Evolutionary conservation across 2,113 vertebrate species (phyloP), one percentile per base, ranked within the genome.

Genomic region (Petrocephalus zakoni): DNA sequence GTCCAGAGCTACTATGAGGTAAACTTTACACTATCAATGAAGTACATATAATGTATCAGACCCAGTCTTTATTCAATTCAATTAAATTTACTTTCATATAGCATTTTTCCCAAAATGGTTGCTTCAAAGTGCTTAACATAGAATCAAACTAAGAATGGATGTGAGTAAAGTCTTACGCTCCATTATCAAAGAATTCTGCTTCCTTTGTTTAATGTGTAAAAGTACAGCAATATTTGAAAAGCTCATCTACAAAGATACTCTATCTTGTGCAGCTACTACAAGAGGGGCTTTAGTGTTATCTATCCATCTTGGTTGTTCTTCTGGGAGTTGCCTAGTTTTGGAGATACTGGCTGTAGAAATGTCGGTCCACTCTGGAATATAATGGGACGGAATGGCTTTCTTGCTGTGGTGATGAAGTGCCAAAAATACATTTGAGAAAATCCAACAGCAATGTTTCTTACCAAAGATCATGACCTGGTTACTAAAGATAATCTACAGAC

Each of bases 1-100:
- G 98, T 99, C 91, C 98, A 99, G 95, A 99, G 98, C 94, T 99
- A 97, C 95, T 97, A 96, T 0, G 98, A 99, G 97, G 98, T 99
- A 96, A 93, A 91, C 61, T 56, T 61, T 56, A 19, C 72, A 29
- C 7, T 21, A 19, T 78, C 34, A 42, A 6, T 78, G 17, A 78
- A 78, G 34, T 42, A n/a, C 72, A 42, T 37, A 19, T 78, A 2
- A 78, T 7, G 19, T 37, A 78, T 8, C 15, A 5, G 34, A 19
- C 34, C 34, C 15, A 42, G 72, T 42, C 34, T 42, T 78, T 34
- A 78, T 78, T 78, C 72, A 75, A 15, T 37, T 37, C 4, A 78
- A 42, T 42, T 37, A 5, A 42, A 4, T 19, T 21, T 42, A 19
- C 17, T 42, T 78, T 78, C 17, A 42, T 19, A 78, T 78, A 42